Conservation (phyloP, 2,797 vertebrate species). For the Anniella stebbinsi region DNA sequence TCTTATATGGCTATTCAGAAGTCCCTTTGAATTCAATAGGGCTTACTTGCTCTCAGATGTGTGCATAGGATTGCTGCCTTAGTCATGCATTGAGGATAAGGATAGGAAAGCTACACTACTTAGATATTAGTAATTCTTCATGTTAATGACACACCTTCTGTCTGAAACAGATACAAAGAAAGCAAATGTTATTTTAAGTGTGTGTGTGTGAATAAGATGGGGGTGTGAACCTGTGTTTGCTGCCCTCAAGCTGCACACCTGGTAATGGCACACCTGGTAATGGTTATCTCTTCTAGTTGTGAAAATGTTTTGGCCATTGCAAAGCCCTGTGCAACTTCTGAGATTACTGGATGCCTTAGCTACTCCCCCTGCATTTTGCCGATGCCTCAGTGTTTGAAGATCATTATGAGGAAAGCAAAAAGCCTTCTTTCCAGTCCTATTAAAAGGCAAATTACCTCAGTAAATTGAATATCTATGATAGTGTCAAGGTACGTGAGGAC, state of each 20-base stretch:
- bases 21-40: not conserved
- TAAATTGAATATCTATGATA: not conserved
- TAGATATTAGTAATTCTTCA: not conserved
- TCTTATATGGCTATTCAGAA: not conserved
- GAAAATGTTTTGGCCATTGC: not conserved
- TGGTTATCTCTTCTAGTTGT: not conserved
- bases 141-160: not conserved
- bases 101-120: not conserved
- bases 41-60: not conserved
- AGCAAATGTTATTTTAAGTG: not conserved
- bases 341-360: not conserved
- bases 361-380: not conserved
- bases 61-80: not conserved
- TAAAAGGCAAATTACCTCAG: not conserved
- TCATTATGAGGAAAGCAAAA: not conserved
- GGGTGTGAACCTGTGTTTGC: not conserved
- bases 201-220: not conserved
- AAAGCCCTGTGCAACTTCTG: not conserved
- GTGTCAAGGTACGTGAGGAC: not conserved
- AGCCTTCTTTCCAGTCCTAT: not conserved
- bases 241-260: not conserved
- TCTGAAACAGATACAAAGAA: not conserved
- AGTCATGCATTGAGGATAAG: not conserved
- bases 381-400: not conserved
- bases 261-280: not conserved